Percentiles rank a stretch among this genome's conserved stretches.
Conservation (phyloP, 2,888 invertebrate species). For the Sphaeridia pumilis region DNA sequence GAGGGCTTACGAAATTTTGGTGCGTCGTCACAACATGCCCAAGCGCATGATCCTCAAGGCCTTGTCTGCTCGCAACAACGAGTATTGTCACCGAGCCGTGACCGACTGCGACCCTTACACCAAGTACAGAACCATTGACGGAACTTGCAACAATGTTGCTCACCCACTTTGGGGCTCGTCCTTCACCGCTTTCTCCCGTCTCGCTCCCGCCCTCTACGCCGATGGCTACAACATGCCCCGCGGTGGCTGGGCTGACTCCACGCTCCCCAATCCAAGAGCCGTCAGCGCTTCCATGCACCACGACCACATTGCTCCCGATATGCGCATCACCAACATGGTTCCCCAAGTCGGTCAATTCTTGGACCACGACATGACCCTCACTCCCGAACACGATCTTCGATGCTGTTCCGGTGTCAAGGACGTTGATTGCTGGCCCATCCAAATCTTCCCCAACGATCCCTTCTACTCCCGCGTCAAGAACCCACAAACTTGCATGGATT, state of each 20-base stretch:
- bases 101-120: constrained; percentile 16
- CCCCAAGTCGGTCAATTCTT: constrained; percentile 34
- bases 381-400: constrained; percentile 25
- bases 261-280: constrained; percentile 32
- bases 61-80: constrained; percentile 11
- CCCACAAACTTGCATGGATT: constrained; percentile 30
- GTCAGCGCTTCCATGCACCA: constrained; percentile 33
- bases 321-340: constrained; percentile 34
- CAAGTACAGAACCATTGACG: constrained; percentile 32
- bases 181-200: constrained; percentile 31
- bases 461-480: constrained; percentile 22
- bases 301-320: constrained; percentile 30
- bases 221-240: constrained; percentile 35
- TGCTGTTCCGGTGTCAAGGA: constrained; percentile 16
- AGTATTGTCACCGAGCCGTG: constrained; percentile 10
- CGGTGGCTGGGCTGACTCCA: constrained; percentile 31
- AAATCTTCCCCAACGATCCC: constrained; percentile 26
- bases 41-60: constrained; percentile 11
- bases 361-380: constrained; percentile 35
- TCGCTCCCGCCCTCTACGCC: constrained; percentile 32
- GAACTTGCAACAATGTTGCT: constrained; percentile 32
- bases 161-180: constrained; percentile 29
- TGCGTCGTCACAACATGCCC: constrained; percentile 15
- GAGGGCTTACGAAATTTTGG: constrained; percentile 32
- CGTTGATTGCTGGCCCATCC: constrained; percentile 29